Base-by-base conservation (phyloP, 92 coral and sea anemone species). In the Siderastrea siderea region DNA sequence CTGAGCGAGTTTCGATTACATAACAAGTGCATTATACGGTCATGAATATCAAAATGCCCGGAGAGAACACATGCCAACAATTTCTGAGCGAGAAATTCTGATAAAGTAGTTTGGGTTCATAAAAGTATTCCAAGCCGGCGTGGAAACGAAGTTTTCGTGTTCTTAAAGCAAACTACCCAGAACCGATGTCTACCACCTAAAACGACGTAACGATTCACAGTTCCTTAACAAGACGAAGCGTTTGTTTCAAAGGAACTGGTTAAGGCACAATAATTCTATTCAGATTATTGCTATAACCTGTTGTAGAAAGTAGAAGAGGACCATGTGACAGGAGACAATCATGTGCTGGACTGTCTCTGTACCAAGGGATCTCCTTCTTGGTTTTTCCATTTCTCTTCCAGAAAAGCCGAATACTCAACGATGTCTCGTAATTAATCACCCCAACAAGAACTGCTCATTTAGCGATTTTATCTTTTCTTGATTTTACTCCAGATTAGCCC, bases 81-180 rank as follows among this genome's bases (percentile, higher is more conserved):
- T 81, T 53, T 81, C 77, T 68, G 49, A 52, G 74, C 53, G 55
- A 55, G 38, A 81, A 81, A 81, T 68, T 81, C 54, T 52, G 45
- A 45, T 38, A 45, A 44, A 14, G 49, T 38, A 38, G 61, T 7
- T 65, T n/a, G 62, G 16, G 26, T 50, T 11, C 15, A 7, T 51
- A 7, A 38, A 47, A 64, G 7, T 2, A 47, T 57, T n/a, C 13
- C 16, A 57, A 16, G 46, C 26, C 38, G 38, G 65, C 38, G 80
- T 14, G n/a, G 43, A 77, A 47, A 11, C 53, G 44, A 59, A 58
- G 68, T 44, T 60, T 44, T 16, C 38, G 38, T 26, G 38, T 26
- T 26, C 38, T 26, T 26, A 26, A 73, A 15, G 10, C 60, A 12
- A 59, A 7, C 63, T 7, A 12, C 6, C 64, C 12, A 5, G 46